Evolutionary conservation across 2,888 invertebrate genomes (phyloP), one percentile per base, ranked within the genome.

Genomic region (Hypena proboscidalis): DNA sequence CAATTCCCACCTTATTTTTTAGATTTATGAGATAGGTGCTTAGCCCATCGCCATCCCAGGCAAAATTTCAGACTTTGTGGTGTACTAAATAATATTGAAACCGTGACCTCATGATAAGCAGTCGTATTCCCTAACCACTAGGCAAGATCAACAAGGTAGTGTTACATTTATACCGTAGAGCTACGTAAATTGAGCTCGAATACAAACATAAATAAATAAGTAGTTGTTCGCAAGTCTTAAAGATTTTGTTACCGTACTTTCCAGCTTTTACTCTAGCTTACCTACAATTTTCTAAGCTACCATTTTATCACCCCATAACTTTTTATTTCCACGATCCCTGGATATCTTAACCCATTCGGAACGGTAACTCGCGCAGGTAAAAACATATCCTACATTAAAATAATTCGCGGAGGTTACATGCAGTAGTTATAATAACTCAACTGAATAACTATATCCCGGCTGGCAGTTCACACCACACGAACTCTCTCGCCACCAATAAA

Each of bases 401-500:
- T 46, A 33, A 49, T 43, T 48, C 43, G 32, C 29, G 46, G 64
- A 63, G 56, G 60, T 51, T 55, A 50, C 37, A 47, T 52, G 46
- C 44, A 54, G 44, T 62, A 62, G 64, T 67, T 62, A 64, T 62
- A 62, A 68, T 68, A 68, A 64, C 51, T 68, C 66, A 67, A 58
- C 56, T 55, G 59, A 54, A 60, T 64, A 66, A 64, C 66, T 68
- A 64, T 60, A 67, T 64, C 57, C 58, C 51, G 32, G 54, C 52
- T 58, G 48, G 49, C 53, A 60, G 67, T 59, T 57, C 57, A 33
- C 51, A 75, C 79, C 80, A 68, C 81, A 74, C 67, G 67, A 79
- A 79, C 77, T 84, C 88, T 83, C 85, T 54, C 65, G 83, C 74
- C 79, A 73, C 84, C 83, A 81, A 88, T 89, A 88, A 88, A 84